These are phyloP conservation scores for Sterna hirundo DNA, from an alignment of 2,113 vertebrate genomes.

Conservation along the genomic window DNA sequence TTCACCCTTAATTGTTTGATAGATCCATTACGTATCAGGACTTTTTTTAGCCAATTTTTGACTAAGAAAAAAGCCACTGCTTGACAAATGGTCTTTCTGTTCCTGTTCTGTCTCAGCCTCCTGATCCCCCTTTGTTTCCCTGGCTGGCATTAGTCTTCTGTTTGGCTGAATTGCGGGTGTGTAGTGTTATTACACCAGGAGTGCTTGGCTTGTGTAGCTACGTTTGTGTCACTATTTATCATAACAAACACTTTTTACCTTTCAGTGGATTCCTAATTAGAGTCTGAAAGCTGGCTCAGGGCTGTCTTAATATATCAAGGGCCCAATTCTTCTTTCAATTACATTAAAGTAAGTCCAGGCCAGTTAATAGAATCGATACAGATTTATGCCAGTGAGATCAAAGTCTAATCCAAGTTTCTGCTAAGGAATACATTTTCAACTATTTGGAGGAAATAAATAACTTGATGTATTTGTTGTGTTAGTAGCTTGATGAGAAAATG, in stretches of 20 bases:
- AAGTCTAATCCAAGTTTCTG: not conserved
- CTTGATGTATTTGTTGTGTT: not conserved
- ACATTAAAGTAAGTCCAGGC: not conserved
- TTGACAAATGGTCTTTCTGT: not conserved
- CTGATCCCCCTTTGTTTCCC: not conserved
- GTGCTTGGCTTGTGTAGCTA: not conserved
- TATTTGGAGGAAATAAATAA: not conserved
- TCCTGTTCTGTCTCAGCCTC: not conserved
- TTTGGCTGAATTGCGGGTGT: slow-evolving; percentile 27
- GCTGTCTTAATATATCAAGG: not conserved
- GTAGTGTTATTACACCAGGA: not conserved
- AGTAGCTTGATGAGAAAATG: not conserved
- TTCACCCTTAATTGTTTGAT: not conserved
- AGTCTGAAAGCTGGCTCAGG: not conserved
- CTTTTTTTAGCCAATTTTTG: not conserved
- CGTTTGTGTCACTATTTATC: slow-evolving; percentile 44
- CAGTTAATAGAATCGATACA: not conserved
- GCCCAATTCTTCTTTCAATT: not conserved
- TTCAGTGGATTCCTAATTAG: not conserved
- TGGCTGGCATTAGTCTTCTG: not conserved
- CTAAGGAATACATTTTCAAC: not conserved
- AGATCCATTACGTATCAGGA: not conserved
- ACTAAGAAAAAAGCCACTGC: not conserved
- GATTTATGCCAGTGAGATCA: not conserved
- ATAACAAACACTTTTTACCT: not conserved